Percentiles rank a stretch among this genome's conserved stretches.
Conservation (phyloP, 2,113 vertebrate genomes). For the Madoqua kirkii region DNA sequence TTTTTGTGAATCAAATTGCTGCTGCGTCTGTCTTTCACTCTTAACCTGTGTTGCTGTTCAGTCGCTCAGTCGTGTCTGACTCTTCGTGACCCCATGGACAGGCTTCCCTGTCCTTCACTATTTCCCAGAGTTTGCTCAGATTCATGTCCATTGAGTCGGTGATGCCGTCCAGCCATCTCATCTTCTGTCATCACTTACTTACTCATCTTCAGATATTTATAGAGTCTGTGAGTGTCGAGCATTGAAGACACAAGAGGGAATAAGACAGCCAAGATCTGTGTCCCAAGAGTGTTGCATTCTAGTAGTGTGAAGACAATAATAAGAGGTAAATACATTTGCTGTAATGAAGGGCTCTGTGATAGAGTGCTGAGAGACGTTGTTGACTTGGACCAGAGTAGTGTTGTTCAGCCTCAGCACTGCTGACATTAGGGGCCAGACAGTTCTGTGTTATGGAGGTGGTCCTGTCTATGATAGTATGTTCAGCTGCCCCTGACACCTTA, state of each 20-base stretch:
- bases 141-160: not conserved
- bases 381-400: not conserved
- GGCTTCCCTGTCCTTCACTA: not conserved
- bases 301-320: not conserved
- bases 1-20: not conserved
- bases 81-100: not conserved
- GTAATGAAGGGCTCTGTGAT: not conserved
- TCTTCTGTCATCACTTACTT: not conserved
- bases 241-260: not conserved
- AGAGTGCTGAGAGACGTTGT: rapidly evolving
- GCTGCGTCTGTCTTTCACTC: not conserved
- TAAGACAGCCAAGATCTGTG: not conserved
- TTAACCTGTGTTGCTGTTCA: not conserved
- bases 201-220: not conserved
- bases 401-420: not conserved
- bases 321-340: too few species aligned
- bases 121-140: not conserved
- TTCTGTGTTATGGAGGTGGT: not conserved
- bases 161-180: not conserved
- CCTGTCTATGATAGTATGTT: not conserved
- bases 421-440: not conserved
- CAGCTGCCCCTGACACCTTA: not conserved
- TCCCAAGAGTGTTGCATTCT: not conserved
- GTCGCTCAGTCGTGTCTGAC: not conserved
- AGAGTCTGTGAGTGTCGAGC: not conserved